Base-by-base conservation (phyloP, 1,140 invertebrate genomes). In the Leptinotarsa lineolata region DNA sequence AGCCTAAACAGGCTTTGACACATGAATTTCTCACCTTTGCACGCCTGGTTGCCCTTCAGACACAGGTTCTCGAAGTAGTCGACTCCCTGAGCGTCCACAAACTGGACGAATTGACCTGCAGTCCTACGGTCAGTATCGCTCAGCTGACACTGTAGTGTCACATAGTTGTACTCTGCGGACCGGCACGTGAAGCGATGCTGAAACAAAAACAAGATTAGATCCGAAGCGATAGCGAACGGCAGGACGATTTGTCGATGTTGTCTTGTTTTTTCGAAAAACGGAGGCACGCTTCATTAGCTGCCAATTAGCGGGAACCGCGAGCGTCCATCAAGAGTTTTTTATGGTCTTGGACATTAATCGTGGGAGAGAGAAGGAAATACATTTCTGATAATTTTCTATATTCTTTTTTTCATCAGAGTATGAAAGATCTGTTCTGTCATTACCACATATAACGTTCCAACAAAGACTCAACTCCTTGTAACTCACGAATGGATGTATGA, bases 61-160 rank as follows among this genome's bases (percentile, higher is more conserved):
- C 95, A 97, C n/a, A 97, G 87, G 86, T 97, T 97, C 86, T 97
- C 96, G 83, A 97, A 97, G 82, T 97, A 97, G 84, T 97, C 96
- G 4, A 96, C 93, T 22, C 95, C 95, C 78, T 93, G 93, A 2
- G 94, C 93, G 78, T 97, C 95, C 2, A 94, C 91, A 73, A 97
- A 91, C 80, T 95, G 93, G 3, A 93, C 90, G 80, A 92, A 92
- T 81, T 94, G 93, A 0, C 92, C 93, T 1, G 92, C 93, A 0
- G 94, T 94, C 74, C 95, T 88, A 20, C 96, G 86, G 83, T 97
- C 95, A 5, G 93, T 92, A 81, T 97, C 95, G 81, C 93, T 95
- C 16, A 97, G 87, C 72, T 95, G 92, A 81, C 96, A 97, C 79
- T 96, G 92, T 76, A 97, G 90, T 39, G 93, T 96, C 45, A 94